Evolutionary conservation across 2,113 vertebrate species (phyloP).

Genomic region (Phoenicopterus ruber): DNA sequence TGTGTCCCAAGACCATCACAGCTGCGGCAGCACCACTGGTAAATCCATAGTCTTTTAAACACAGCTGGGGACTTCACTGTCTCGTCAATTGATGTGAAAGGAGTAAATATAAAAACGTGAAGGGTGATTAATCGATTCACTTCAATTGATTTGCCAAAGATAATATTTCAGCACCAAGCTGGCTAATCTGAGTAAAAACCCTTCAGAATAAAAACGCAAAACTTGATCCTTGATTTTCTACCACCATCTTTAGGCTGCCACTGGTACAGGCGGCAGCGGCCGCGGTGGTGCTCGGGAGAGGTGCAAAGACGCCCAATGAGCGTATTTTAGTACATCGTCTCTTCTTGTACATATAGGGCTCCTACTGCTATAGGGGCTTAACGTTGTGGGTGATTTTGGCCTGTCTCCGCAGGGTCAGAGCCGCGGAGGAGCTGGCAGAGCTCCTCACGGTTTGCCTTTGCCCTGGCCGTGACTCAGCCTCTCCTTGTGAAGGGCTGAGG

Average conservation of each 20-base stretch:
- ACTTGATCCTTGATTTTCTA: background rate
- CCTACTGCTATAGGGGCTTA: background rate
- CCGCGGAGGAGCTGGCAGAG: fast-evolving
- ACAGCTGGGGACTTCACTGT: background rate
- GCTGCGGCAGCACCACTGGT: background rate
- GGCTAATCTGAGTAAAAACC: background rate
- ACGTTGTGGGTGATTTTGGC: background rate
- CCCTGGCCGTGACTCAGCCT: fast-evolving
- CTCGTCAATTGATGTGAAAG: background rate
- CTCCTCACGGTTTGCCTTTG: background rate
- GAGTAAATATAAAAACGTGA: background rate
- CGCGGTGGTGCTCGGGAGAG: fast-evolving
- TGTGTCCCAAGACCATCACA: background rate
- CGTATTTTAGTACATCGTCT: background rate
- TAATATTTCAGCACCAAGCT: background rate
- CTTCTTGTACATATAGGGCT: background rate
- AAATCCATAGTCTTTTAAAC: background rate
- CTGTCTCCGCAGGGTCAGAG: background rate
- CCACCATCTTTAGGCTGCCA: background rate
- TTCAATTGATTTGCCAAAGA: background rate
- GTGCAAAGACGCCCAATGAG: background rate
- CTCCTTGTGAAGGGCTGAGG: background rate
- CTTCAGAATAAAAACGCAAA: background rate
- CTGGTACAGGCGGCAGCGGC: background rate
- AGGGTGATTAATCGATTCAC: background rate